Base-by-base conservation (phyloP, 1,140 invertebrate genomes). In the Musca domestica region DNA sequence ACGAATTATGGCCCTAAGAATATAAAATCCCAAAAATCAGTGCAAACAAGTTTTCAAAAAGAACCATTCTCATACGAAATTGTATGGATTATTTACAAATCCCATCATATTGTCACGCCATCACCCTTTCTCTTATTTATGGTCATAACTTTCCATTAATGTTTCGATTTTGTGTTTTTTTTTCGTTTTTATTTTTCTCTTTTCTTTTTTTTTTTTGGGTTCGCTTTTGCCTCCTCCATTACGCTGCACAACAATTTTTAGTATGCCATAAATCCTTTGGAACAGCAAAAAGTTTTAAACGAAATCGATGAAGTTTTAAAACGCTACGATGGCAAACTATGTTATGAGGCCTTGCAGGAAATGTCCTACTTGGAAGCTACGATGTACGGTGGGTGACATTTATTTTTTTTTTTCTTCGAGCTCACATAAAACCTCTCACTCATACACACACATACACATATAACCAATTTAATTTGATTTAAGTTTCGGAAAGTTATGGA, bases 291-390 rank as follows among this genome's bases (percentile, higher is more conserved):
- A 69, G 27, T 89, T 0, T 78, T 83, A 3, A 46, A 77, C 3
- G 88, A 90, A 73, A 79, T 90, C 2, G 73, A 84, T 17, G 69
- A 73, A 5, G 75, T 84, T 2, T 68, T 82, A n/a, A 67, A 70
- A 3, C 73, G 74, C 4, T 67, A 81, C 30, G 66, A 74, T 1
- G 81, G 80, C 4, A 65, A 80, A 25, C 34, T 85, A 0, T 75
- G 75, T 17, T 85, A 85, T 47, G 85, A 84, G 1, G 71, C 72
- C 0, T 51, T 87, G 3, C 77, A 77, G 3, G 74, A 84, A 0
- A 82, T 87, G 76, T 69, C 61, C 0, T 87, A 87, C 67, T 56
- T 86, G 64, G 85, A 87, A 22, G 84, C 76, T 0, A 66, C 69
- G 1, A 58, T 77, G 1, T 67, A 70, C 10, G 70, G 70, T 71